Evolutionary conservation across 1,140 invertebrate species (phyloP), one percentile per base, ranked within the genome.

Genomic region (Physella acuta): DNA sequence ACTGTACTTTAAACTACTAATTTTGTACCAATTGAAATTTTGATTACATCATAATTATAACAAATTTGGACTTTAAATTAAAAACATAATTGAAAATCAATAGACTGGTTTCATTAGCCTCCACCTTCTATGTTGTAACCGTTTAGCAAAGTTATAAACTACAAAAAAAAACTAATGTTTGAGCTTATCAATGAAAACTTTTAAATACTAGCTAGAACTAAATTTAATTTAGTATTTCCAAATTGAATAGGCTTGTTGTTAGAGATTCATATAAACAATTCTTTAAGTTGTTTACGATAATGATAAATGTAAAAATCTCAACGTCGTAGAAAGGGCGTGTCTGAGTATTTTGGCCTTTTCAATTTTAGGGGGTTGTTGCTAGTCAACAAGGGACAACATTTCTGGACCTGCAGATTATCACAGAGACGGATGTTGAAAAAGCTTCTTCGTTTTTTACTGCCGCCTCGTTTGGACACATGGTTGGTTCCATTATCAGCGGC

Each of bases 381-480:
- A 70, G 73, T 1, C 73, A 77, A 60, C 39, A 62, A 16, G 77
- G 77, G 16, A 75, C 77, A 28, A 68, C 75, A 4, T 73, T 78
- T 37, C 56, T 76, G 36, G 77, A 78, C 51, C 69, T 78, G 26
- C 75, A 75, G 63, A 70, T 74, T 20, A 75, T 78, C 61, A 77
- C 77, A 0, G 31, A 67, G 8, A 65, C 68, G 17, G 36, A 71
- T 37, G 37, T 77, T 16, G 70, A 75, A 8, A 37, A 70, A 55
- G 77, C 70, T 0, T 73, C 77, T 14, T 55, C 60, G n/a, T 73
- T 75, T 65, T 71, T 77, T 44, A 78, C 77, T 1, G 61, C 62
- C n/a, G 28, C 16, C 14, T 72, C 75, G 20, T 49, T 71, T 37
- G 77, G 77, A 8, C 73, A 77, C 53, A 39, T 78, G 37, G 17